Base-by-base conservation (phyloP, 2,888 invertebrate genomes). In the Pyrrhosoma nymphula region DNA sequence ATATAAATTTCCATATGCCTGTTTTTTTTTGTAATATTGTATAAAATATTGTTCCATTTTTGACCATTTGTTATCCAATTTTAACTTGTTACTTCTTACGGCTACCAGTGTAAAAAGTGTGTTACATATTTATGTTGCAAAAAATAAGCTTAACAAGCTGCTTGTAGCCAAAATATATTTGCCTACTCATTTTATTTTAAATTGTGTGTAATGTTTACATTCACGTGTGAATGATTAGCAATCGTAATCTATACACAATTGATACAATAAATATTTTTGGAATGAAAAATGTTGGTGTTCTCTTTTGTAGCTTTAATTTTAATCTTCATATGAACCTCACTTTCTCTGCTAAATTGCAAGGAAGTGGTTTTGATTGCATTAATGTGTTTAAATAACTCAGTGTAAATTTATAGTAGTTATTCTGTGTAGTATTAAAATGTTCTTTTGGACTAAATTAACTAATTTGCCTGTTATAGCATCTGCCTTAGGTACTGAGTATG, bases 201-300 rank as follows among this genome's bases (percentile, higher is more conserved):
- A 35, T 16, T 35, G 35, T 82, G 69, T 35, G 14, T 35, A 23
- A n/a, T 82, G 35, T 82, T 69, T 69, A 69, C 82, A 82, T 35
- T 35, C 82, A 35, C 35, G n/a, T 2, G 16, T 82, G 69, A 26
- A 35, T 82, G 82, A 82, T 35, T 82, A n/a, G 35, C 82, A n/a
- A 35, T 35, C 14, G 4, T 82, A 16, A 82, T 35, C 30, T 30
- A 35, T 35, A 26, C 82, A 35, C 82, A 69, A 20, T n/a, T 26
- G 23, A 69, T 69, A 69, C 69, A 82, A 82, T 82, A 82, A 82
- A 82, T 82, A 82, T 82, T 82, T 82, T 82, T 82, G 30, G 82
- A 82, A 82, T 82, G 35, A 82, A 82, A 30, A 0, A 82, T 35
- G 10, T 35, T 30, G 14, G 35, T 35, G 4, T 82, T 82, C 6